Conservation (phyloP, 2,113 vertebrate species). For the Nothocercus julius region DNA sequence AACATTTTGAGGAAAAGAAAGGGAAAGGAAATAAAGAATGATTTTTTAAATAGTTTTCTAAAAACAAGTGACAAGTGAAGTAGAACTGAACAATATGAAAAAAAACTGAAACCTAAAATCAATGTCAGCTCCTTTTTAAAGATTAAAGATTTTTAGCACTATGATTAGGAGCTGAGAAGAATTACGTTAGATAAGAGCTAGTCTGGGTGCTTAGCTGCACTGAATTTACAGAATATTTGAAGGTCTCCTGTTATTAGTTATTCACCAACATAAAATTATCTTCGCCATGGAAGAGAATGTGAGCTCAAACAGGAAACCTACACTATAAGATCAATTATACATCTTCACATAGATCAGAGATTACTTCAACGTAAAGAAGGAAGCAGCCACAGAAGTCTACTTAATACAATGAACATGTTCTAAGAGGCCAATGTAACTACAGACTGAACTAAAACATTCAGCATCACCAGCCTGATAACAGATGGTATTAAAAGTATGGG, state of each 20-base stretch:
- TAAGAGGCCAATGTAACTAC: neutral
- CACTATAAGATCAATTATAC: no score
- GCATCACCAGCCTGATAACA: neutral
- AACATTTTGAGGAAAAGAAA: neutral
- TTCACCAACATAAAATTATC: neutral
- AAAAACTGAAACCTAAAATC: neutral
- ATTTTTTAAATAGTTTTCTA: neutral
- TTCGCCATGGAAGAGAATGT: neutral
- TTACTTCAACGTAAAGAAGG: neutral
- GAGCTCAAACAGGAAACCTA: neutral
- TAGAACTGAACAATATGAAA: neutral
- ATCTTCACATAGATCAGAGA: neutral
- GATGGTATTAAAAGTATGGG: neutral
- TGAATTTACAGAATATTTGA: neutral
- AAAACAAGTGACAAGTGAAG: neutral
- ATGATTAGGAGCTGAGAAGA: neutral
- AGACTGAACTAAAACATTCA: neutral
- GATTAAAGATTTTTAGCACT: neutral
- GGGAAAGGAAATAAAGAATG: neutral
- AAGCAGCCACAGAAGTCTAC: neutral
- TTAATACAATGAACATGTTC: neutral
- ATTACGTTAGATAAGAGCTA: neutral
- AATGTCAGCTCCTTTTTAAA: neutral
- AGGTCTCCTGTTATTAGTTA: neutral
- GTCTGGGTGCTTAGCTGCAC: neutral